Conservation (phyloP, 2,888 invertebrate species). For the Atrina japonica region DNA sequence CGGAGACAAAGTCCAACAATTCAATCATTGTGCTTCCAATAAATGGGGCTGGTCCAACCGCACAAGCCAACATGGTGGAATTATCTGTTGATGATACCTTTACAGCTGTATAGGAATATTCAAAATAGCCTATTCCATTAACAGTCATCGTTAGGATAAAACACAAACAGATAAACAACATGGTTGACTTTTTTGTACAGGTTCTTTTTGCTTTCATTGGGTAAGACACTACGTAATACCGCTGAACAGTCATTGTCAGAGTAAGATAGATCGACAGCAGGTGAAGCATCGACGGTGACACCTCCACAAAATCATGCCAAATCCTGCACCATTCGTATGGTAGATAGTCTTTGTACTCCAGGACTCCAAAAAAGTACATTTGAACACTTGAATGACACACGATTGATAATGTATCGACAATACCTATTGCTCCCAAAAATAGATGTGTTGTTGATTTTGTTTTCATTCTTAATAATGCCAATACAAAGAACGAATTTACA, state of each 20-base stretch:
- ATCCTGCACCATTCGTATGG: constrained; percentile 29
- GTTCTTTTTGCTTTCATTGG: constrained; percentile 17
- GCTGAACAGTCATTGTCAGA: constrained; percentile 7
- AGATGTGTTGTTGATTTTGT: constrained; percentile 17
- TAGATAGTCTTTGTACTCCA: constrained; percentile 11
- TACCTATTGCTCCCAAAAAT: constrained; percentile 8
- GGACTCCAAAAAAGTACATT: constrained; percentile 22
- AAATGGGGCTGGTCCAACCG: constrained; percentile 10
- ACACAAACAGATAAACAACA: background rate
- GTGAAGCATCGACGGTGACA: constrained; percentile 3
- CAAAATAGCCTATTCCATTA: constrained; percentile 1
- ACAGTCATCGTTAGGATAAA: background rate
- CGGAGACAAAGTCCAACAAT: background rate
- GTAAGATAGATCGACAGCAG: constrained; percentile 1
- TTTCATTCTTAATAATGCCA: constrained; percentile 10
- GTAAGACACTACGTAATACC: constrained; percentile 13
- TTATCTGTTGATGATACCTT: constrained; percentile 5
- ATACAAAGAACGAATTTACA: constrained; percentile 15
- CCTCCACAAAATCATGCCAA: constrained; percentile 29
- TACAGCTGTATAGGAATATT: constrained; percentile 13
- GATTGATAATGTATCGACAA: constrained; percentile 5
- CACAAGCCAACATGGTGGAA: constrained; percentile 25
- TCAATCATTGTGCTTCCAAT: background rate
- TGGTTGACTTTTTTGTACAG: constrained; percentile 2
- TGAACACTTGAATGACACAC: background rate